These are phyloP conservation scores for Scelioninae gen. 1 DNA, from an alignment of 2,888 invertebrate species.

Conservation along the genomic window DNA sequence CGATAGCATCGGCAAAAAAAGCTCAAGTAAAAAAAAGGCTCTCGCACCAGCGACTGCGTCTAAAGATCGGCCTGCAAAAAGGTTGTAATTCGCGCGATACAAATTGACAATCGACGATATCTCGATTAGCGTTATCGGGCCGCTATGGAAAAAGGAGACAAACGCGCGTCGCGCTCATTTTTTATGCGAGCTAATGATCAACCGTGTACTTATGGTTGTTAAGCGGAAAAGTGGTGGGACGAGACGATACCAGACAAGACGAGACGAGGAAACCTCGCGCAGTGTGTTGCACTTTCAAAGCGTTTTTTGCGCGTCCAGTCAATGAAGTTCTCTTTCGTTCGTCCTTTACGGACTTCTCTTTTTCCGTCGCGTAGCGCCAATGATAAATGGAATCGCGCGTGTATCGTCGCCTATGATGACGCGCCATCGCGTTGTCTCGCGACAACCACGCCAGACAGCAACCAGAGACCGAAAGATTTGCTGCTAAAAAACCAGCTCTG, in stretches of 20 bases:
- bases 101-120: conserved; percentile 68
- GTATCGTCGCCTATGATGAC: too few species aligned
- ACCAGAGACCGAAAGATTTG: too few species aligned
- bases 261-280: conserved; percentile 57
- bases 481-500: too few species aligned
- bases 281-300: conserved; percentile 79
- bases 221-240: conserved; percentile 82
- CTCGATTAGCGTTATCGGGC: conserved; percentile 65
- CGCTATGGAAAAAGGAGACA: conserved; percentile 47
- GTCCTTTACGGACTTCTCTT: too few species aligned
- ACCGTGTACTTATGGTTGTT: conserved; percentile 78
- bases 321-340: too few species aligned
- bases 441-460: too few species aligned
- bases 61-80: conserved; percentile 53
- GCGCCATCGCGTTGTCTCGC: too few species aligned
- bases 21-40: conserved; percentile 50
- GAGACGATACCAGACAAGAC: conserved; percentile 48
- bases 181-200: conserved; percentile 79
- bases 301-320: conserved; percentile 75
- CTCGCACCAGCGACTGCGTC: conserved; percentile 40
- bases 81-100: conserved; percentile 66
- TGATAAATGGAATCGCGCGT: too few species aligned
- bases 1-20: conserved; percentile 58
- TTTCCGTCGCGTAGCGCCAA: too few species aligned
- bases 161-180: conserved; percentile 77